Evolutionary conservation across 2,113 vertebrate species (phyloP), one percentile per base, ranked within the genome.

Genomic region (Tenrec ecaudatus): DNA sequence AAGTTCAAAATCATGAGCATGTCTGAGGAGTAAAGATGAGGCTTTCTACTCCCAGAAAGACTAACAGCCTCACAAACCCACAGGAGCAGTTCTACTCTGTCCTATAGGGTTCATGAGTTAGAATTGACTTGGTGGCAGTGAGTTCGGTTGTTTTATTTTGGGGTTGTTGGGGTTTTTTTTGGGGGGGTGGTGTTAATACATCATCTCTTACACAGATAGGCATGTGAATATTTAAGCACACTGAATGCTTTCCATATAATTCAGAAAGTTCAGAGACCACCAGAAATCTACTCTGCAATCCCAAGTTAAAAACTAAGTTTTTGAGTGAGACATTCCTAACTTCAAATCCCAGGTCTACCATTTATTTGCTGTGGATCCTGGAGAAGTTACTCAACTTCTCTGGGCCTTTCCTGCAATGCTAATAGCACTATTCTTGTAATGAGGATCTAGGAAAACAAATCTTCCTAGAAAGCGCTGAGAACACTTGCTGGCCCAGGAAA

Each of bases 311-410:
- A 71, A 82, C 25, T 10, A 57, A 19, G 58, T 19, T 31, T 66
- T 62, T 86, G 64, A 31, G 25, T 43, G 57, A 89, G 2, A 82
- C 31, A 53, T 9, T 87, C 81, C 53, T 40, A 57, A 58, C n/a
- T 93, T 91, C 53, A 15, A 66, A 38, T 33, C 22, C 33, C 31
- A 91, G 29, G 31, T 71, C 68, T 10, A 86, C 12, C 12, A 66
- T 15, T 31, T 83, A 90, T 40, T 88, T 36, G 43, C 53, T 76
- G 3, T 76, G 38, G 75, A 77, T 86, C 27, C 75, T 68, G 6
- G 53, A 33, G 53, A 93, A 82, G 27, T 82, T 82, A 64, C 38
- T 87, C 75, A 84, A 77, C 43, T 9, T 75, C 78, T 78, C 86
- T 88, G n/a, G n/a, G 14, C n/a, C 80, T 82, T 64, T 80, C 58